Evolutionary conservation across 2,797 vertebrate genomes (phyloP), one percentile per base, ranked within the genome.

Genomic region (Caiman crocodilus): DNA sequence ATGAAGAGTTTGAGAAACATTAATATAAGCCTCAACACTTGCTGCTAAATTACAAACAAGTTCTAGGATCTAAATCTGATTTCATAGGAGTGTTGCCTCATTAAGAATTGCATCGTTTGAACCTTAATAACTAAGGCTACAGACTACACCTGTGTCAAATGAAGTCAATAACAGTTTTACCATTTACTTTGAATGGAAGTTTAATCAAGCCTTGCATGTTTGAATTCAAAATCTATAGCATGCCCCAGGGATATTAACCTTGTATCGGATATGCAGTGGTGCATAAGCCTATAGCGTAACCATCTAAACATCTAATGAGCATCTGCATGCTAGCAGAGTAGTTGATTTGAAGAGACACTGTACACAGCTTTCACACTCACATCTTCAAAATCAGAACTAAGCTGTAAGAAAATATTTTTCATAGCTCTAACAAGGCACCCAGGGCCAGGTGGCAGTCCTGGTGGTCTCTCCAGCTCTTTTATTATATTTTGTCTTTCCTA

Each of bases 391-490:
- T 35, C 55, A 11, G 12, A 61, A 20, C 57, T 50, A 35, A 58
- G 21, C 14, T 74, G 73, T 28, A 42, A 30, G 30, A 76, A 13
- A 26, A 15, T 65, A 60, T 80, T 91, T 57, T 25, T 23, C 56
- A 60, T 12, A 26, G 3, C 25, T 63, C 87, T 95, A 84, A 89
- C 82, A 93, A 82, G 81, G 71, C 30, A 82, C 25, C 0, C 1
- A 2, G 5, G 7, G 32, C 35, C 82, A 78, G 14, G 67, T 65
- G 23, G 56, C 88, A 55, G 73, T 59, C 65, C 59, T 58, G 92
- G 91, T 94, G 89, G 92, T 85, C 91, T 56, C 56, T 58, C 87
- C 69, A 80, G 77, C 76, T 96, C 57, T 69, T 95, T 96, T 93
- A 92, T 89, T 89, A 88, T 82, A 50, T 69, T 89, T 61, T 91